These are phyloP conservation scores for Notodonta ziczac DNA, from an alignment of 2,888 invertebrate species.

Conservation along the genomic window DNA sequence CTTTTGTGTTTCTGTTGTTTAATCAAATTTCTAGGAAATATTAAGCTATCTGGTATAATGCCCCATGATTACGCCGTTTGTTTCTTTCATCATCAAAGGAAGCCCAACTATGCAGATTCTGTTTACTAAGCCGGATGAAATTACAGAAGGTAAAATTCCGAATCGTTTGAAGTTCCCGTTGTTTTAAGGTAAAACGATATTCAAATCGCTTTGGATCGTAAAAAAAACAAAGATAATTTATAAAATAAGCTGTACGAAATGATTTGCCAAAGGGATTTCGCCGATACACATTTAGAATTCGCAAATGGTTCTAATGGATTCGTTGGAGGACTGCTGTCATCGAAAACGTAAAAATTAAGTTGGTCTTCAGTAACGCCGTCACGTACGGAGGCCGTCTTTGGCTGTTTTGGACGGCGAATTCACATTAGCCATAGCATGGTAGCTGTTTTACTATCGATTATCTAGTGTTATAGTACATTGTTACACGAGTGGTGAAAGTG, in stretches of 20 bases:
- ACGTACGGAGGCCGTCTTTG: constrained; percentile 45
- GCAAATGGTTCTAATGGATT: constrained; percentile 52
- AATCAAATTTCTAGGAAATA: neutral
- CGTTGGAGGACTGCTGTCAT: constrained; percentile 45
- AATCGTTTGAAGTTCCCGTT: constrained; percentile 36
- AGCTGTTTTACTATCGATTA: too few species aligned
- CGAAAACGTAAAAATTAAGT: constrained; percentile 57
- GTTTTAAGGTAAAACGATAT: constrained; percentile 41
- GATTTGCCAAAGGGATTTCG: constrained; percentile 35
- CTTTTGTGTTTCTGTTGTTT: too few species aligned
- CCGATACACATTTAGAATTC: constrained; percentile 49
- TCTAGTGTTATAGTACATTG: too few species aligned
- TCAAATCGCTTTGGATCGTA: constrained; percentile 33
- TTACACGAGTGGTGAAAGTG: too few species aligned
- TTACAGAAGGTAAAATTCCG: constrained; percentile 32
- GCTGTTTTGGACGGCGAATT: constrained; percentile 20
- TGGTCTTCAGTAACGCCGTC: constrained; percentile 50
- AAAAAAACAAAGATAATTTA: constrained; percentile 46
- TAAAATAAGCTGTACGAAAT: constrained; percentile 41
- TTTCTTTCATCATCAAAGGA: constrained; percentile 32
- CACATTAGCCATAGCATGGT: constrained; percentile 5
- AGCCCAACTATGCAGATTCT: constrained; percentile 35
- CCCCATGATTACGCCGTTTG: constrained; percentile 23
- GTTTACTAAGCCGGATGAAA: constrained; percentile 37
- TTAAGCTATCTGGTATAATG: constrained; percentile 8